Percentiles rank a stretch among this genome's conserved stretches.
These are phyloP conservation scores for Pyrrhia umbra DNA, from an alignment of 2,888 invertebrate genomes.

Conservation along the genomic window DNA sequence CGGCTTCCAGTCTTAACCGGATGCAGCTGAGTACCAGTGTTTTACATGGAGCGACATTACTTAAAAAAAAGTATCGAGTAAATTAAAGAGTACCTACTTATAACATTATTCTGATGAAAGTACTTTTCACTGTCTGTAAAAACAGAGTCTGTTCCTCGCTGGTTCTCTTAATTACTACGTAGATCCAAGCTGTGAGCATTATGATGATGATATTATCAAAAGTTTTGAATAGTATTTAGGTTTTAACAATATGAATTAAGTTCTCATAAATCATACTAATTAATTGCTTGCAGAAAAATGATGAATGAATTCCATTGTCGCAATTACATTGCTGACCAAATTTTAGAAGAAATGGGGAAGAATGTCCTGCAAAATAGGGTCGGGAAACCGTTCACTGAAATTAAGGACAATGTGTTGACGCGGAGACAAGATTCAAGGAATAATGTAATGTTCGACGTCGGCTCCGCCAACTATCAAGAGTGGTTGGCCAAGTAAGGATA, in stretches of 20 bases:
- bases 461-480: slow-evolving; percentile 93
- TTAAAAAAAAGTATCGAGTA: too few species aligned
- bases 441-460: slow-evolving; percentile 91
- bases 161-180: too few species aligned
- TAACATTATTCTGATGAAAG: too few species aligned
- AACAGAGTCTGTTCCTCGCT: too few species aligned
- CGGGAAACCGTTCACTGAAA: slow-evolving; percentile 73
- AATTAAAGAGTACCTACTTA: too few species aligned
- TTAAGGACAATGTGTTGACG: slow-evolving; percentile 57
- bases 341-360: slow-evolving; percentile 91
- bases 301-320: slow-evolving; percentile 95
- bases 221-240: too few species aligned
- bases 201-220: too few species aligned
- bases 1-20: too few species aligned
- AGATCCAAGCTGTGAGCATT: too few species aligned
- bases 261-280: slow-evolving; percentile 16
- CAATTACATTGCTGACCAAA: slow-evolving; percentile 93
- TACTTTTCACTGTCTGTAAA: too few species aligned
- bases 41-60: too few species aligned
- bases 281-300: slow-evolving; percentile 89
- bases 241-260: neutral
- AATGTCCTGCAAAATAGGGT: slow-evolving; percentile 79
- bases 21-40: too few species aligned
- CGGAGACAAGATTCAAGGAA: slow-evolving; percentile 79
- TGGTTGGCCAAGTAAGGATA: slow-evolving; percentile 93